Conservation (phyloP, 2,113 vertebrate species). For the Sinocyclocheilus anshuiensis region DNA sequence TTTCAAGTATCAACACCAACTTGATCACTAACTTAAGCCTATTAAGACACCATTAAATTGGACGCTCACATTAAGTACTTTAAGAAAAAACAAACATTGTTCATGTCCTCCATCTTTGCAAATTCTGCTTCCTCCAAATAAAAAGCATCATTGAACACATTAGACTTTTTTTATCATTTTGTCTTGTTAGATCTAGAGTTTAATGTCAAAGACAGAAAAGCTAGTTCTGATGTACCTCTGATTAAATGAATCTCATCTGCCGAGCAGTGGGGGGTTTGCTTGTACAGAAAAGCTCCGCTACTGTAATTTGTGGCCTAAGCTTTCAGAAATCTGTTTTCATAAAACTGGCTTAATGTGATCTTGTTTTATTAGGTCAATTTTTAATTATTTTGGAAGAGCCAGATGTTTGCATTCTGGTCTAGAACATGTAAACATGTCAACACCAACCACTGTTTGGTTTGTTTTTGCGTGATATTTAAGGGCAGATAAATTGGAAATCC, state of each 20-base stretch:
- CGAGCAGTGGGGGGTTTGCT: not conserved
- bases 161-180: constrained; percentile 16
- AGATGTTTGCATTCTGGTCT: not conserved
- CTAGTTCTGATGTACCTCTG: not conserved
- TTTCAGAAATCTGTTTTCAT: not conserved
- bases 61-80: not conserved
- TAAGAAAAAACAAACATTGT: not conserved
- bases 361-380: not conserved
- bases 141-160: not conserved
- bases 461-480: not conserved
- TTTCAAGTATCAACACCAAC: constrained; percentile 8
- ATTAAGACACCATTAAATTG: constrained; percentile 26
- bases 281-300: not conserved
- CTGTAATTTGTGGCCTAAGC: not conserved
- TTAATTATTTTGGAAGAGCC: not conserved
- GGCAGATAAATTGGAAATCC: not conserved
- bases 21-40: constrained; percentile 20
- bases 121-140: not conserved
- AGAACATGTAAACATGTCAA: not conserved
- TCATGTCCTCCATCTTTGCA: not conserved
- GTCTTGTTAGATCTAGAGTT: not conserved
- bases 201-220: constrained; percentile 1
- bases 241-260: constrained; percentile 23
- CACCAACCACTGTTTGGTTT: not conserved
- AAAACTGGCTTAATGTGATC: not conserved